A percentile compares a stretch with the other conserved stretches of the same genome.
Conservation (phyloP, 2,797 vertebrate genomes). For the Ctenopoma kingsleyae region DNA sequence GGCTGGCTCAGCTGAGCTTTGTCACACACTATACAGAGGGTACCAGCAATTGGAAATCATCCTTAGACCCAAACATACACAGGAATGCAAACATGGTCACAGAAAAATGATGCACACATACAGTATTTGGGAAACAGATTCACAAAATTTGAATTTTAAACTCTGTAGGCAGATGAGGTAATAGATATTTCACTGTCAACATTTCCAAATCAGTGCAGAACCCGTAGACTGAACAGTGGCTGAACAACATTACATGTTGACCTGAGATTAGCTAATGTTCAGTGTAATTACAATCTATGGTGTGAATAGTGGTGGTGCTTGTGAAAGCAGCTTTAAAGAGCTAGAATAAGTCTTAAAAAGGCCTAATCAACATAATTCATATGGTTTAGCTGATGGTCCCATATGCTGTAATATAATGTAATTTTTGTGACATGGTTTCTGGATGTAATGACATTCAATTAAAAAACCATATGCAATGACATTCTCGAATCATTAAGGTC, state of each 20-base stretch:
- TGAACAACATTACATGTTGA: constrained; percentile 16
- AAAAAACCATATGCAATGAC: constrained; percentile 73
- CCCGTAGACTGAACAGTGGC: neutral
- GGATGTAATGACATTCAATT: constrained; percentile 74
- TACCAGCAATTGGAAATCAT: constrained; percentile 43
- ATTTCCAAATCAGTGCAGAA: neutral
- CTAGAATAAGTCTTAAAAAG: constrained; percentile 41
- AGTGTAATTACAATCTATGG: constrained; percentile 53
- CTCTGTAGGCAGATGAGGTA: neutral
- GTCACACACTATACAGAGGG: constrained; percentile 67
- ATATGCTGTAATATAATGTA: constrained; percentile 65
- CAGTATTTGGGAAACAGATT: constrained; percentile 22
- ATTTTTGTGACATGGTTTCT: constrained; percentile 64
- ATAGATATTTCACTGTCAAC: neutral
- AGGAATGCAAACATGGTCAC: constrained; percentile 54
- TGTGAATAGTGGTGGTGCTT: constrained; percentile 10
- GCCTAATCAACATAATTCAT: constrained; percentile 59
- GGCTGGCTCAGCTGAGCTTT: constrained; percentile 56
- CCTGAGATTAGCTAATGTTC: constrained; percentile 52
- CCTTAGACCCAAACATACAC: constrained; percentile 38
- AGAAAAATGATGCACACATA: constrained; percentile 22
- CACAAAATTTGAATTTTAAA: constrained; percentile 16
- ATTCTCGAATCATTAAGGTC: constrained; percentile 63
- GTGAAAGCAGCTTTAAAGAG: constrained; percentile 38
- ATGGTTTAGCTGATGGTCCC: constrained; percentile 58